Evolutionary conservation across 37 sponge, comb jelly and placozoan genomes (phyloP), one percentile per base, ranked within the genome.

Genomic region (Eunapius fragilis): DNA sequence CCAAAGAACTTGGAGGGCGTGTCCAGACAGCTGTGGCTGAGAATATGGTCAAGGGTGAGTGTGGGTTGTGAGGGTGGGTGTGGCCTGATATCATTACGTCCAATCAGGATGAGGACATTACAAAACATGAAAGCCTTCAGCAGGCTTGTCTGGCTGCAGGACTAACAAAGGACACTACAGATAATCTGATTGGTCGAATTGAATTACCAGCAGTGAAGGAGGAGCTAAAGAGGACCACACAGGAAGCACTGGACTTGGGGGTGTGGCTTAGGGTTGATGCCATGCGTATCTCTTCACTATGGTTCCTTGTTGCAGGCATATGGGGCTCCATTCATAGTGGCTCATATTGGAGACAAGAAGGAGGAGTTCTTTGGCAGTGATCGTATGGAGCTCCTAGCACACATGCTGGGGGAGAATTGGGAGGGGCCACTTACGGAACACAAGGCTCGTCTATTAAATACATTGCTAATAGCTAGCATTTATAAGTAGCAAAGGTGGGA

Each of bases 321-420:
- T 90, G 94, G 91, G 5, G 77, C 91, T 68, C 94, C 94, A 0
- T 88, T 82, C 78, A 91, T 91, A 58, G 84, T 91, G 72, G 91
- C 82, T 32, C 70, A 86, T 37, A 71, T 86, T 36, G 77, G 22
- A 13, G 73, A 86, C n/a, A 85, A 80, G 74, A 82, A 68, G 31
- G 87, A 87, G 37, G 28, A 27, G 28, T 90, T 90, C 73, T 90
- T 86, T 87, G 94, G 91, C 19, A 68, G 70, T 67, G 94, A 93
- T 75, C 68, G 91, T 27, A 49, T 93, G 31, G 94, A 93, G 69
- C 79, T 90, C 11, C 12, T 93, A 27, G 94, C 88, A 19, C 77
- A 87, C 68, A 38, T 70, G 2, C 45, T 93, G 10, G 89, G 87
- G 27, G 87, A 87, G 49, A 86, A 91, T 23, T 91, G 87, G 87